phyloP scores from a whole-genome alignment of 30 jellyfish, hydroid and myxozoan species.

The Aurelia coerulea region DNA sequence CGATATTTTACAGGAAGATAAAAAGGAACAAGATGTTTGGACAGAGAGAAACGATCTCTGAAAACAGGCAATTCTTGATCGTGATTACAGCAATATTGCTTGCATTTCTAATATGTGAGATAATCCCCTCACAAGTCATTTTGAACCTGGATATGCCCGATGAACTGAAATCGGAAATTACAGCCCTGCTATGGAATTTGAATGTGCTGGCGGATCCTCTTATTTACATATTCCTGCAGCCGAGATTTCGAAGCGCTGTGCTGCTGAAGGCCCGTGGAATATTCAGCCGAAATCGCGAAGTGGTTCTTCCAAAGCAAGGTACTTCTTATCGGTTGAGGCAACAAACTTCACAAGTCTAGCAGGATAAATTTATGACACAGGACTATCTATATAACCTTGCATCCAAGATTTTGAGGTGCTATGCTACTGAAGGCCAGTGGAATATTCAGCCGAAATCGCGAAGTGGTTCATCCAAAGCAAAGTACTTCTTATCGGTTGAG shows the following conservation, averaged over 20 bases:
- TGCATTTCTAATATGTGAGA: slow-evolving; percentile 27
- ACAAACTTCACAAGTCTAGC: too few species aligned
- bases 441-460: too few species aligned
- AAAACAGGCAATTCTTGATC: slow-evolving; percentile 22
- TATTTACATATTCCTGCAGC: slow-evolving; percentile 38
- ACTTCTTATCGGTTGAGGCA: too few species aligned
- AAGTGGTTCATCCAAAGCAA: too few species aligned
- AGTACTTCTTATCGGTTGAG: too few species aligned
- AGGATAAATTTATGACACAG: too few species aligned
- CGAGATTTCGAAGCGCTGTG: slow-evolving; percentile 7
- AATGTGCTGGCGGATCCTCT: slow-evolving; percentile 42
- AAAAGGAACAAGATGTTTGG: slow-evolving; percentile 33
- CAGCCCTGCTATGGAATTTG: slow-evolving; percentile 44
- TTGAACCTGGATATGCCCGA: slow-evolving; percentile 2
- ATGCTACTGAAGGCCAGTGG: too few species aligned
- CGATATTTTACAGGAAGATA: slow-evolving; percentile 37
- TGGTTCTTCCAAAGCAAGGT: too few species aligned
- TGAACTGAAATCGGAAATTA: neutral
- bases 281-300: too few species aligned
- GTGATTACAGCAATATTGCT: slow-evolving; percentile 32
- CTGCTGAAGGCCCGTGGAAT: too few species aligned
- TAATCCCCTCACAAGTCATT: slow-evolving; percentile 33
- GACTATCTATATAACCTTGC: slow-evolving; percentile 25
- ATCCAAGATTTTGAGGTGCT: slow-evolving; percentile 8
- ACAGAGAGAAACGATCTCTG: slow-evolving; percentile 35